Percentiles rank a stretch among this genome's conserved stretches.
Evolutionary conservation across 2,888 invertebrate species (phyloP).

Genomic region (Drosophila mayaguana): DNA sequence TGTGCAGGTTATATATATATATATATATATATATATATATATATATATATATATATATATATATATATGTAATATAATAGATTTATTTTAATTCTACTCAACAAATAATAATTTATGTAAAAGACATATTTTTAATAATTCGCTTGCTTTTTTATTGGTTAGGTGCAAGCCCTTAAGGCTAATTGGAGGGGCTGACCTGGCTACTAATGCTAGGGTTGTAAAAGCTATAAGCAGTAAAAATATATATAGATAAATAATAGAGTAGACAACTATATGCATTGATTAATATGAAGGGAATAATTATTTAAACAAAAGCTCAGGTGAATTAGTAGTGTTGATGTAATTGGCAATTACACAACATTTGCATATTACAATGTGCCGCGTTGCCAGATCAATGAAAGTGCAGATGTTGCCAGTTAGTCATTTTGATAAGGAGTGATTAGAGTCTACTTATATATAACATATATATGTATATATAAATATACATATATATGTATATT

Average conservation of each 20-base stretch:
- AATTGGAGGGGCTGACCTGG: conserved; percentile 43
- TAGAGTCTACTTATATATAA: neutral
- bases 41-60: neutral
- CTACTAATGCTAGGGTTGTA: conserved; percentile 1
- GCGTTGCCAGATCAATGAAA: neutral
- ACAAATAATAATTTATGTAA: too few relatives aligned
- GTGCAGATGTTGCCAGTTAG: neutral
- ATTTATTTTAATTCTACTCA: conserved; percentile 9
- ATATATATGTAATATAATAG: too few relatives aligned
- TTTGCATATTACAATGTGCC: neutral
- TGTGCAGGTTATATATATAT: neutral
- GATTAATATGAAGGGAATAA: neutral
- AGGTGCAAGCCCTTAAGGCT: neutral
- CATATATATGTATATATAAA: too few relatives aligned
- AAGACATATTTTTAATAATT: conserved; percentile 6
- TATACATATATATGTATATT: neutral
- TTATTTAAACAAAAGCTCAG: neutral
- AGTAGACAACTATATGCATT: neutral
- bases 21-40: too few relatives aligned
- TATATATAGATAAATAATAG: conserved; percentile 1
- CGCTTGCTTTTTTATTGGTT: neutral
- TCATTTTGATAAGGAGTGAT: neutral
- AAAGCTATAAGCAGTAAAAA: conserved; percentile 25
- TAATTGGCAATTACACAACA: conserved; percentile 3
- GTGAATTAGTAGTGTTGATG: neutral